These are phyloP conservation scores for Dinocampus coccinellae DNA, from an alignment of 2,888 invertebrate species.

Conservation along the genomic window DNA sequence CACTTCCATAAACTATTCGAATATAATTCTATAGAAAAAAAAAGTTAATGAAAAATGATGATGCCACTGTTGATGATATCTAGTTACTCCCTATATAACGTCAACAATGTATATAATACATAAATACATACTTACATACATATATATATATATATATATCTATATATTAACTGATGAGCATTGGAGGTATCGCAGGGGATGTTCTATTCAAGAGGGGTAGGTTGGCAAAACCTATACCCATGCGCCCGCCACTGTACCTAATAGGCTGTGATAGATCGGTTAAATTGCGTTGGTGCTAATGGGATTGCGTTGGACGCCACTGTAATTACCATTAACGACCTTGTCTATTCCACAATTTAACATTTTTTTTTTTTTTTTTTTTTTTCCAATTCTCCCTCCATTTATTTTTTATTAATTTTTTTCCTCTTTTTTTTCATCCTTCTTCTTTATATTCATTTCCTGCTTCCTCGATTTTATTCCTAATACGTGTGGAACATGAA, in stretches of 20 bases:
- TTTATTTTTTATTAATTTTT: not conserved
- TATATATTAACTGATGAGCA: constrained; percentile 13
- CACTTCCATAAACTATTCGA: not conserved
- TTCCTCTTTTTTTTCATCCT: not conserved
- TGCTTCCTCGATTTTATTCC: not conserved
- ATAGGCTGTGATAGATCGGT: constrained; percentile 70
- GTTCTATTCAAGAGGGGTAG: constrained; percentile 45
- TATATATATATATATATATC: not conserved
- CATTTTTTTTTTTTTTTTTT: constrained; percentile 2
- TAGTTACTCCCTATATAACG: not conserved
- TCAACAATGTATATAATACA: not conserved
- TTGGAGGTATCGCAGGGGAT: constrained; percentile 1
- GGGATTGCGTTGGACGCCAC: constrained; percentile 69
- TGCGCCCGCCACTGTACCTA: constrained; percentile 62
- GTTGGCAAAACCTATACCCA: constrained; percentile 33
- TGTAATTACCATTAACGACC: constrained; percentile 65
- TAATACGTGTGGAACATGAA: constrained; percentile 11
- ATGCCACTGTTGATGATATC: not conserved
- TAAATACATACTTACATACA: not conserved
- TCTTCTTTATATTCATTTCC: not conserved
- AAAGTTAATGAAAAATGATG: constrained; percentile 26
- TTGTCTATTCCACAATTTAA: constrained; percentile 36
- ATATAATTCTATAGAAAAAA: constrained; percentile 10
- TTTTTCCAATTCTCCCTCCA: not conserved
- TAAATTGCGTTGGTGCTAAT: constrained; percentile 70